Conservation (phyloP, 2,888 invertebrate genomes). For the Deilephila porcellus region DNA sequence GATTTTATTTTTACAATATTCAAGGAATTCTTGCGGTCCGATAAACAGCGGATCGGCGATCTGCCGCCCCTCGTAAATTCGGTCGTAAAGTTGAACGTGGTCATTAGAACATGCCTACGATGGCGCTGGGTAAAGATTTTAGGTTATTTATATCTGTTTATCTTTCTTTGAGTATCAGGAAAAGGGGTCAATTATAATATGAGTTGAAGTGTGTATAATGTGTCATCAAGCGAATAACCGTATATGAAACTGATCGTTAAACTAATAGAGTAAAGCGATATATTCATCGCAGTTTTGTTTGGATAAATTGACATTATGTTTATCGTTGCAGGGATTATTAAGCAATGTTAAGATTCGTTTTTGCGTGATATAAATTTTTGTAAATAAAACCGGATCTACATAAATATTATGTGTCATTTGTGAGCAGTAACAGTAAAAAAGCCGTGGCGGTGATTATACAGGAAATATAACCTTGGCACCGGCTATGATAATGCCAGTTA, state of each 20-base stretch:
- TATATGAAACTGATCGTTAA: too few relatives aligned
- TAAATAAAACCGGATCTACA: too few relatives aligned
- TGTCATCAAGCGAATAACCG: background rate
- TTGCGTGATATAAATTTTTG: too few relatives aligned
- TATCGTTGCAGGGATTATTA: background rate
- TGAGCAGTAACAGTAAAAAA: too few relatives aligned
- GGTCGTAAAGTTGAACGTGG: conserved; percentile 63
- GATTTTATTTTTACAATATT: conserved; percentile 24
- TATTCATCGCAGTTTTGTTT: background rate
- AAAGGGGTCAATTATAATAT: conserved; percentile 31
- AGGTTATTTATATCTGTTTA: conserved; percentile 48
- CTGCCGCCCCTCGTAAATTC: conserved; percentile 57
- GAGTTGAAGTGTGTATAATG: conserved; percentile 33
- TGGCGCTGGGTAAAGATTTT: conserved; percentile 55
- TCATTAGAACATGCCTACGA: conserved; percentile 62
- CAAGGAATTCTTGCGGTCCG: conserved; percentile 24
- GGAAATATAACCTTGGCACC: too few relatives aligned
- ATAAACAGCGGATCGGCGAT: conserved; percentile 44
- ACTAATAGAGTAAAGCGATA: too few relatives aligned
- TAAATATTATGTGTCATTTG: too few relatives aligned
- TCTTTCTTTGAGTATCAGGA: conserved; percentile 36
- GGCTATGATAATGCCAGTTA: too few relatives aligned
- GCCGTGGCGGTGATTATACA: too few relatives aligned
- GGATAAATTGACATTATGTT: too few relatives aligned
- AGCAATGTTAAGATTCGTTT: too few relatives aligned